Evolutionary conservation across 2,113 vertebrate species (phyloP), one percentile per base, ranked within the genome.

Genomic region (Acanthochromis polyacanthus): DNA sequence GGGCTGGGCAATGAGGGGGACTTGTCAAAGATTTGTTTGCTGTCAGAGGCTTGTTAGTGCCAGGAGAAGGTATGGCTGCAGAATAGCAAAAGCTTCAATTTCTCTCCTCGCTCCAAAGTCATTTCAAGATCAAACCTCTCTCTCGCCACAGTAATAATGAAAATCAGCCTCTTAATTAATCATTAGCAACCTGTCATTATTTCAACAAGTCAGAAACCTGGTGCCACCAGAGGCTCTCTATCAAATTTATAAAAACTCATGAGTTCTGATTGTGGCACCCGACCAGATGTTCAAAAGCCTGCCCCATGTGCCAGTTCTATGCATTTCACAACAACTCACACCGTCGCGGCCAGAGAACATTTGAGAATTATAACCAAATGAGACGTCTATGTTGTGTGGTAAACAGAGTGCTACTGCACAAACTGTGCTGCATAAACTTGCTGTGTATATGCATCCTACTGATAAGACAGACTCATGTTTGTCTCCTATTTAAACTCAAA

Each of bases 21-120:
- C 82, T 89, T 93, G 92, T 92, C 91, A 92, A 84, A 88, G 86
- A 92, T 92, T 83, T 92, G 89, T 93, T 94, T 90, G 91, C 91
- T 89, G 90, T 90, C 86, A 86, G 81, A 74, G 23, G 45, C 85
- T 91, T 86, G 89, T 91, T 89, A 84, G 85, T 78, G 81, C 84
- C 80, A 77, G 88, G 72, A 78, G 84, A 89, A 88, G 78, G 76
- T 82, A 65, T 48, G 50, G 70, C 79, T 58, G 53, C 57, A 66
- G 89, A 92, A 89, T 81, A 81, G 78, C 85, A 80, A 89, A 79
- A 75, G 61, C 68, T 65, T 74, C 16, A 4, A 67, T 85, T 84
- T 86, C 52, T 81, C 62, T 74, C 55, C 64, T 46, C 67, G 59
- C 65, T 65, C 73, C 92, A 93, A 95, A 92, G 94, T 93, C 93